Evolutionary conservation across 2,797 vertebrate genomes (phyloP).

Genomic region (Artibeus lituratus): DNA sequence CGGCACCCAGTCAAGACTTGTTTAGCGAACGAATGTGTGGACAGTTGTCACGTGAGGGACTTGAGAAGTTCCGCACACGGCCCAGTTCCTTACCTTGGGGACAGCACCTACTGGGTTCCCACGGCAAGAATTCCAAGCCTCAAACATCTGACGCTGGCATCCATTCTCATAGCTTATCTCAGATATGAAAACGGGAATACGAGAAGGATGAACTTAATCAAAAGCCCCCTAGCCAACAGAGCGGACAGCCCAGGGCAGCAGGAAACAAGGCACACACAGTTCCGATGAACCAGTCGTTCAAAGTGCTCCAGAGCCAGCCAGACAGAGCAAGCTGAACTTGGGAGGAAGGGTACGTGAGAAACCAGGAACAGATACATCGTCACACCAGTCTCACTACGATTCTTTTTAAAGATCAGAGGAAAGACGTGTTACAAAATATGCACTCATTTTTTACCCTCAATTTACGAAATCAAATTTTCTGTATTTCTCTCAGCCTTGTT

Average conservation of each 20-base stretch:
- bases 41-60: not conserved
- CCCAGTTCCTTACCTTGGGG: not conserved
- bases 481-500: not conserved
- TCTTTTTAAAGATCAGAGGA: not conserved
- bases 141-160: not conserved
- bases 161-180: not conserved
- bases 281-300: not conserved
- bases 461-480: slow-evolving; percentile 18
- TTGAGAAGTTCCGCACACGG: not conserved
- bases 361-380: not conserved
- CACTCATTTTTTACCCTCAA: not conserved
- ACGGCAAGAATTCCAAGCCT: not conserved
- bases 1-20: not conserved
- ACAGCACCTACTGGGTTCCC: not conserved
- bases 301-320: not conserved
- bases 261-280: not conserved
- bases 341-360: not conserved
- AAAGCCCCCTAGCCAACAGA: not conserved
- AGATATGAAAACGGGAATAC: not conserved
- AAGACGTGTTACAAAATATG: not conserved
- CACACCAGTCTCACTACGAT: not conserved
- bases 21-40: not conserved
- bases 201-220: not conserved
- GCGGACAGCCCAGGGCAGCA: not conserved
- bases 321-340: not conserved